Evolutionary conservation across 2,888 invertebrate genomes (phyloP).

Genomic region (Diloba caeruleocephala): DNA sequence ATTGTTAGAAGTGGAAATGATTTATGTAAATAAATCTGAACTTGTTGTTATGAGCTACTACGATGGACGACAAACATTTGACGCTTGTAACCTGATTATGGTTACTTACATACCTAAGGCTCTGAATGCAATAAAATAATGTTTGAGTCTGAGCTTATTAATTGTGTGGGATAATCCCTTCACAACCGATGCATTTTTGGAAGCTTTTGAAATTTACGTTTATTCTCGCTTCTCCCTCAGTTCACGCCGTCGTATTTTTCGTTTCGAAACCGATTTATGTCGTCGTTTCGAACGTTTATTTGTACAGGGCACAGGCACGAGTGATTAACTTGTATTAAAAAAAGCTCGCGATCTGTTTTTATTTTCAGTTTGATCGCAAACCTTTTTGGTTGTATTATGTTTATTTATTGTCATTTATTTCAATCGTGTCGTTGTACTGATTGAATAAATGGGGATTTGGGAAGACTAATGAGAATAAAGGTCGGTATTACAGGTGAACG

Average conservation of each 20-base stretch:
- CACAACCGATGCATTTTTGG: conserved; percentile 5
- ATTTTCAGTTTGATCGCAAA: conserved; percentile 39
- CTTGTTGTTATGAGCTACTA: no score
- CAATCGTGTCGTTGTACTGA: conserved; percentile 37
- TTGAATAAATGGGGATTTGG: conserved; percentile 48
- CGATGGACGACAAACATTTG: no score
- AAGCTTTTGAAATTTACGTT: conserved; percentile 7
- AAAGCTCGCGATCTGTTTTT: conserved; percentile 28
- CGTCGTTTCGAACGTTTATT: conserved; percentile 63
- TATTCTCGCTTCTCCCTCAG: conserved; percentile 14
- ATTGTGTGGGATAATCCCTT: no score
- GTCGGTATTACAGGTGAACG: conserved; percentile 1
- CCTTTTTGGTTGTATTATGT: conserved; percentile 49
- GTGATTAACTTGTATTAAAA: conserved; percentile 57
- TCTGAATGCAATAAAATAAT: no score
- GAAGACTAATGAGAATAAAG: conserved; percentile 36
- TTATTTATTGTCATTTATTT: conserved; percentile 51
- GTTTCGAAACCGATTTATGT: conserved; percentile 61
- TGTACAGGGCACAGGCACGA: conserved; percentile 55
- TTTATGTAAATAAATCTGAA: no score
- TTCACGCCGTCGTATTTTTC: conserved; percentile 55
- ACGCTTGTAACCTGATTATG: no score
- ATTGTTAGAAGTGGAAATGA: no score
- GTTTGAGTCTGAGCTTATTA: no score
- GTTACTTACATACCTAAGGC: no score